Conservation (phyloP, 2,888 invertebrate species). For the Meganola albula region DNA sequence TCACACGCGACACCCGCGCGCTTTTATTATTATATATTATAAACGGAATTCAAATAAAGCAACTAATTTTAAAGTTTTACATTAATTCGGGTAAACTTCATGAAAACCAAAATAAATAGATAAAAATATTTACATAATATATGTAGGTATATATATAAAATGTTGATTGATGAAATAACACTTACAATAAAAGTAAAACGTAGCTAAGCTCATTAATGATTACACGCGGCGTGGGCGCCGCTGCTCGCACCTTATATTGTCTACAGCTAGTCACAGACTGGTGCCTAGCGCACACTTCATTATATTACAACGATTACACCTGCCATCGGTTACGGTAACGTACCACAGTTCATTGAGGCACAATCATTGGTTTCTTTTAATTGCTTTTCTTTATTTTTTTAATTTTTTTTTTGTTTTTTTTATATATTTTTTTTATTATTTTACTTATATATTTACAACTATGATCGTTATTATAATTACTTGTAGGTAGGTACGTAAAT, state of each 20-base stretch:
- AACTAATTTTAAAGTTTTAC: constrained; percentile 38
- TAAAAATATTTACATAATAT: constrained; percentile 73
- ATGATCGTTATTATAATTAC: constrained; percentile 75
- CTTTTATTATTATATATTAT: constrained; percentile 1
- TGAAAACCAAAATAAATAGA: constrained; percentile 69
- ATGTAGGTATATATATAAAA: constrained; percentile 66
- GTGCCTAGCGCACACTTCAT: constrained; percentile 60
- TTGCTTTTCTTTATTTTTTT: constrained; percentile 62
- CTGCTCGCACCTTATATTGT: constrained; percentile 61
- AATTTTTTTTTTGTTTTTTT: constrained; percentile 41
- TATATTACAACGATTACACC: constrained; percentile 64
- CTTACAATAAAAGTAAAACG: constrained; percentile 76
- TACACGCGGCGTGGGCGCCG: constrained; percentile 66
- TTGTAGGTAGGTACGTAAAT: constrained; percentile 77
- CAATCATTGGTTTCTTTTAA: constrained; percentile 77
- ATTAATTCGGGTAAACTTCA: constrained; percentile 72
- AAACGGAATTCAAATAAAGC: constrained; percentile 35
- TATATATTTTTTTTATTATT: constrained; percentile 45
- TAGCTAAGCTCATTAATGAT: constrained; percentile 77
- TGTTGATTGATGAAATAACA: constrained; percentile 76
- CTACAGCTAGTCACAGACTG: constrained; percentile 46
- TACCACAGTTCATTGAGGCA: constrained; percentile 78
- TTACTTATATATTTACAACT: constrained; percentile 57
- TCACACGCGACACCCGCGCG: constrained; percentile 24
- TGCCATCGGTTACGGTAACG: constrained; percentile 76